Evolutionary conservation across 37 sponge, comb jelly and placozoan species (phyloP), one percentile per base, ranked within the genome.

Genomic region (Amphimedon queenslandica): DNA sequence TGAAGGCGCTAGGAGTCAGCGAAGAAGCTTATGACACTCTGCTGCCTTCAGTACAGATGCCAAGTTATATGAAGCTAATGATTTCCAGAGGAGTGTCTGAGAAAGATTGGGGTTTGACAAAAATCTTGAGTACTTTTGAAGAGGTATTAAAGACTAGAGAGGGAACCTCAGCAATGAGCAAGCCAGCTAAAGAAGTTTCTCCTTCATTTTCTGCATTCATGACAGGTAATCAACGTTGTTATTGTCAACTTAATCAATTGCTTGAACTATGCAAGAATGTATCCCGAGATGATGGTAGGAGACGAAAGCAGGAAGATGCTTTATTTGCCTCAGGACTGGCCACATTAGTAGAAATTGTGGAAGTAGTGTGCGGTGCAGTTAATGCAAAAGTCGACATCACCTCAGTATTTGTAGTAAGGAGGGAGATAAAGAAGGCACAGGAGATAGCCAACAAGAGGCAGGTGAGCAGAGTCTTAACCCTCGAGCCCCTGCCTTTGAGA

Each of bases 311-410:
- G 51, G 51, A 25, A 55, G 70, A 41, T 78, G 70, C 70, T 78
- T 38, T 37, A 29, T 78, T 37, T 78, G 79, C 39, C 70, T 53
- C 1, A 24, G 69, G 40, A 77, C 66, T 40, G 68, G 69, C 4
- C 69, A 77, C 27, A 35, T 77, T 25, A 35, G 40, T 55, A 68
- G 63, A 23, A 39, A 57, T 42, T 78, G 79, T 28, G 61, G 63
- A 13, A 60, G 63, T 3, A 53, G 70, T 24, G 40, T 69, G 29
- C 67, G 57, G 63, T 78, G 79, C 58, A 27, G 21, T 27, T 57
- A 27, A 3, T 78, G 79, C 63, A 68, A 55, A 23, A 70, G 70
- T 56, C 67, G 70, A 37, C 79, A 78, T 30, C 69, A 78, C 37
- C 70, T 57, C 39, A 47, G 47, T 13, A 32, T 78, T 24, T 78